Evolutionary conservation across 2,888 invertebrate genomes (phyloP).

Genomic region (Chironomus riparius): DNA sequence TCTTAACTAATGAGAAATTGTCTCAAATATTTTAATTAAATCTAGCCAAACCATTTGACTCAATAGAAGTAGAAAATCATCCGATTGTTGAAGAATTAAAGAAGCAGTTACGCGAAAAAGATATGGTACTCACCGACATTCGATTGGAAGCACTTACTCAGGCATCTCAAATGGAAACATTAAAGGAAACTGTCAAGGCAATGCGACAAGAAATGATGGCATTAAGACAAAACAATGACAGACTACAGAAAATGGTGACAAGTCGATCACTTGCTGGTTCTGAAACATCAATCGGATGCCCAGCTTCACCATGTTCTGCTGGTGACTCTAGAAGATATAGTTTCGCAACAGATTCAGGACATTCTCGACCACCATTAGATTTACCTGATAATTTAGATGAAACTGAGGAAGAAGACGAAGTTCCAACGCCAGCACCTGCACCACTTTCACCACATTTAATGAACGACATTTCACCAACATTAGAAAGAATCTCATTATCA

Average conservation of each 20-base stretch:
- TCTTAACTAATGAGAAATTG: background rate
- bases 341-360: slow-evolving; percentile 46
- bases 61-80: slow-evolving; percentile 39
- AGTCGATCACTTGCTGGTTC: slow-evolving; percentile 54
- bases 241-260: slow-evolving; percentile 78
- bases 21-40: background rate
- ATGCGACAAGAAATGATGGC: slow-evolving; percentile 98
- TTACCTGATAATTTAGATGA: slow-evolving; percentile 40
- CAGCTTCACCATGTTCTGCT: slow-evolving; percentile 41
- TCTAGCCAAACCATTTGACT: slow-evolving; percentile 41
- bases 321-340: slow-evolving; percentile 52
- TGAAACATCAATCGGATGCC: slow-evolving; percentile 49
- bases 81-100: slow-evolving; percentile 70
- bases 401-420: slow-evolving; percentile 38
- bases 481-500: slow-evolving; percentile 35
- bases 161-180: slow-evolving; percentile 91
- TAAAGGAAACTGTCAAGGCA: slow-evolving; percentile 93
- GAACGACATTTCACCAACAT: slow-evolving; percentile 36
- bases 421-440: slow-evolving; percentile 37
- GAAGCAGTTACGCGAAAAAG: slow-evolving; percentile 90
- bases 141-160: slow-evolving; percentile 92
- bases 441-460: slow-evolving; percentile 39
- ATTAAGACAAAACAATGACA: slow-evolving; percentile 92
- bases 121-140: slow-evolving; percentile 92
- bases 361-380: slow-evolving; percentile 41